Conservation (phyloP, 2,797 vertebrate species). For the Acanthis flammea region DNA sequence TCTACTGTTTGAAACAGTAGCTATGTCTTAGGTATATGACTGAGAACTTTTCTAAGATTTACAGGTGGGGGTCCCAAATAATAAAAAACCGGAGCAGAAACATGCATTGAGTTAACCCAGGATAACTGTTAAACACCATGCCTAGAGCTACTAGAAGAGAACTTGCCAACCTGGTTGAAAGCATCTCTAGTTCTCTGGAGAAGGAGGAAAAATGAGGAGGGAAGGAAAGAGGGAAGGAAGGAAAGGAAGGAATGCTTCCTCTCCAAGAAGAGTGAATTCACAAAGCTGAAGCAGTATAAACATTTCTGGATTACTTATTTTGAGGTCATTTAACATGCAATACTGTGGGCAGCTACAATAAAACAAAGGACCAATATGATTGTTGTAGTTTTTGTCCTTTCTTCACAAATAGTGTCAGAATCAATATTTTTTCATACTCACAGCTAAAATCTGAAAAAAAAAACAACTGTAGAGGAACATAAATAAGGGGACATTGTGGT, state of each 20-base stretch:
- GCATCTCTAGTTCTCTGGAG: not conserved
- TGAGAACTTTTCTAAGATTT: not conserved
- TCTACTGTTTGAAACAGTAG: not conserved
- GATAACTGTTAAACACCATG: not conserved
- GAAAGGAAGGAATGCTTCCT: not conserved
- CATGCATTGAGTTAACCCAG: not conserved
- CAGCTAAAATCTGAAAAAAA: not conserved
- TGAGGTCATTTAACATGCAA: not conserved
- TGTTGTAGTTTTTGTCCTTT: not conserved
- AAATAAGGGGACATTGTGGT: not conserved
- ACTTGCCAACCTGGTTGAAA: not conserved
- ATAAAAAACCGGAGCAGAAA: not conserved
- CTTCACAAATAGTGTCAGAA: not conserved
- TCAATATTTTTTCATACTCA: not conserved
- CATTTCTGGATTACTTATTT: not conserved
- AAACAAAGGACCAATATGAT: not conserved
- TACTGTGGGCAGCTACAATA: not conserved
- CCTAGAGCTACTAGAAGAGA: not conserved
- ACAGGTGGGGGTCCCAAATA: fast-evolving
- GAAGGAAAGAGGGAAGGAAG: not conserved
- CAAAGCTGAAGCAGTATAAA: not conserved
- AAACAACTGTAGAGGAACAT: not conserved
- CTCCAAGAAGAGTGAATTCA: not conserved
- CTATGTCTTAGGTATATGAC: not conserved
- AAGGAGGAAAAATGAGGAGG: not conserved